Base-by-base conservation (phyloP, 1,140 invertebrate genomes). In the Diachasma alloeum region DNA sequence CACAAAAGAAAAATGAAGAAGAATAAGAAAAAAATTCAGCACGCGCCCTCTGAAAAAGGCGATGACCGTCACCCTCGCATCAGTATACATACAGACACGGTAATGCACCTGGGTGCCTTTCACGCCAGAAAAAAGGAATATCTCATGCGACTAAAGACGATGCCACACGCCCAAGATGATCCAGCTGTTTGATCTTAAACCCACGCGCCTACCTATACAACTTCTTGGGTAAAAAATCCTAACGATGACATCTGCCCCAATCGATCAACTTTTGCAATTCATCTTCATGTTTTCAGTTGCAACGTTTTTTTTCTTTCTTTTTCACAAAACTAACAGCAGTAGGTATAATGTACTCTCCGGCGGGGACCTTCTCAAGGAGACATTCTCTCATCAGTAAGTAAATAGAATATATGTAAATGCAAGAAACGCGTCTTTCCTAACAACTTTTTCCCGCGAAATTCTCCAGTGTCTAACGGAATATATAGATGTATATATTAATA, bases 141-240 rank as follows among this genome's bases (percentile, higher is more conserved):
- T 83, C 84, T 87, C 76, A 75, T 77, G 37, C 81, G 78, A 82
- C 81, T 78, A 83, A 82, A 87, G 85, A 86, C 83, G 59, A 69
- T 56, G 63, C 80, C 82, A 78, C 83, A 85, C 82, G 87, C 88
- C 87, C 87, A 86, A 87, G 86, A 87, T 87, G 85, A 87, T 89
- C 87, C 88, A 89, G 88, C 87, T 89, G 88, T 89, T 88, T 87
- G 87, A 88, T 89, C 85, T 83, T 82, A 31, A 63, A 79, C 83
- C 85, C 85, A 86, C 87, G 84, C 83, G 82, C 82, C 81, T 42
- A 42, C 13, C 44, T n/a, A 46, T 46, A 46, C 44, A 46, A 42
- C 39, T 11, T 42, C 39, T 42, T 42, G 48, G 0, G 17, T 17
- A 53, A 53, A 53, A 53, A 53, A 53, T 53, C 48, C 48, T 31